Evolutionary conservation across 2,888 invertebrate species (phyloP).

Genomic region (Mylabris sibirica): DNA sequence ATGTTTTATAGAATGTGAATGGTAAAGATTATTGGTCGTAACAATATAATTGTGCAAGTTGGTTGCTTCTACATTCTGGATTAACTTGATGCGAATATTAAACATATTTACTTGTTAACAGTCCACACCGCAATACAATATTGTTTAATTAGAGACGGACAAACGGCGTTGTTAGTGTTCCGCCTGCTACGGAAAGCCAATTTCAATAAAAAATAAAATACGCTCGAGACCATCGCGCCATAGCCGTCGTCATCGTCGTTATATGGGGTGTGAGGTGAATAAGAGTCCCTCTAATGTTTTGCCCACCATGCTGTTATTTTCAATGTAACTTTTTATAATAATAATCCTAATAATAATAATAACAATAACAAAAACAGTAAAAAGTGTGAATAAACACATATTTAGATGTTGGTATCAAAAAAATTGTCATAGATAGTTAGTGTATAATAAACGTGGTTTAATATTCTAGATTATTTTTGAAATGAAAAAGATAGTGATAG

Average conservation of each 20-base stretch:
- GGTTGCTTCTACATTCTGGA: conserved; percentile 38
- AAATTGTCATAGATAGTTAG: neutral
- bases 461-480: neutral
- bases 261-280: conserved; percentile 10
- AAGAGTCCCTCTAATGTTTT: neutral
- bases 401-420: neutral
- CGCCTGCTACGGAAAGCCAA: conserved; percentile 43
- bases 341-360: neutral
- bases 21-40: conserved; percentile 40
- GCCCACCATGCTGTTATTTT: conserved; percentile 9
- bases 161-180: conserved; percentile 41
- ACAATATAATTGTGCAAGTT: conserved; percentile 34
- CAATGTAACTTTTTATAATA: conserved; percentile 11
- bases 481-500: neutral
- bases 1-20: neutral
- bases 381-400: neutral
- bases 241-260: conserved; percentile 32
- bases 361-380: neutral
- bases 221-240: conserved; percentile 37
- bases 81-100: conserved; percentile 47
- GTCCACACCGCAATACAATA: conserved; percentile 45
- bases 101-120: conserved; percentile 49
- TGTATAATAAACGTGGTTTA: neutral
- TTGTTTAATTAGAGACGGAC: conserved; percentile 49
- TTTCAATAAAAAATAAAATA: conserved; percentile 49